Percentiles rank a stretch among this genome's conserved stretches.
Evolutionary conservation across 2,797 vertebrate species (phyloP).

Genomic region (Oryzias dopingdopingensis): DNA sequence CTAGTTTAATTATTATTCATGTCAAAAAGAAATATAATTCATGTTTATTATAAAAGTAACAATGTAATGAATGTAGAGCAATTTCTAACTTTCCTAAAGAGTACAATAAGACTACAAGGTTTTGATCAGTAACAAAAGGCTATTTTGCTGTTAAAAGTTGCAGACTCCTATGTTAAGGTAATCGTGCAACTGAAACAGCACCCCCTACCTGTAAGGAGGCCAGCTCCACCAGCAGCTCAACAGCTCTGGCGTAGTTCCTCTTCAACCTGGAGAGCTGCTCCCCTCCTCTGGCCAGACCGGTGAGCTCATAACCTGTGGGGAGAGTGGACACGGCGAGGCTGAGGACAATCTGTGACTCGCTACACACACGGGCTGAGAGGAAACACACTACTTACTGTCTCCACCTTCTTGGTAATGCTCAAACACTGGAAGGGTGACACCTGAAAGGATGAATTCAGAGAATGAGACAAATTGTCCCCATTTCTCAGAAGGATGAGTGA

Average conservation of each 20-base stretch:
- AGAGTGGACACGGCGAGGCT: background rate
- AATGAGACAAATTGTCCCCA: background rate
- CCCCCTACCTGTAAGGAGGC: conserved; percentile 93
- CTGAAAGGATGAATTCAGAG: conserved; percentile 59
- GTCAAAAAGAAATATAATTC: no score
- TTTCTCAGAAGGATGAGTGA: background rate
- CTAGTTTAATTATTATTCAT: no score
- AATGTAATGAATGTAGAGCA: no score
- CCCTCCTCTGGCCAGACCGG: conserved; percentile 94
- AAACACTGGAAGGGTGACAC: conserved; percentile 97
- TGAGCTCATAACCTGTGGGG: conserved; percentile 93
- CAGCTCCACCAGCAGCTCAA: conserved; percentile 95
- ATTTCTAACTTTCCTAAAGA: no score
- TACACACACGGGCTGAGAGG: background rate
- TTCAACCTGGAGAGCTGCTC: conserved; percentile 97
- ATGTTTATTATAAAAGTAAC: no score
- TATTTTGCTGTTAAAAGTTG: no score
- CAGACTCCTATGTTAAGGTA: background rate
- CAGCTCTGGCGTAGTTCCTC: conserved; percentile 97
- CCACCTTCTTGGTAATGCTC: conserved; percentile 98
- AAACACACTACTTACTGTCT: conserved; percentile 86
- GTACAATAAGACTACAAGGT: no score
- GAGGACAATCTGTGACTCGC: background rate
- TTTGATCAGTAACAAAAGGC: no score
- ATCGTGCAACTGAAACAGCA: conserved; percentile 2